These are phyloP conservation scores for Aeoliscus strigatus DNA, from an alignment of 2,797 vertebrate species.

Conservation along the genomic window DNA sequence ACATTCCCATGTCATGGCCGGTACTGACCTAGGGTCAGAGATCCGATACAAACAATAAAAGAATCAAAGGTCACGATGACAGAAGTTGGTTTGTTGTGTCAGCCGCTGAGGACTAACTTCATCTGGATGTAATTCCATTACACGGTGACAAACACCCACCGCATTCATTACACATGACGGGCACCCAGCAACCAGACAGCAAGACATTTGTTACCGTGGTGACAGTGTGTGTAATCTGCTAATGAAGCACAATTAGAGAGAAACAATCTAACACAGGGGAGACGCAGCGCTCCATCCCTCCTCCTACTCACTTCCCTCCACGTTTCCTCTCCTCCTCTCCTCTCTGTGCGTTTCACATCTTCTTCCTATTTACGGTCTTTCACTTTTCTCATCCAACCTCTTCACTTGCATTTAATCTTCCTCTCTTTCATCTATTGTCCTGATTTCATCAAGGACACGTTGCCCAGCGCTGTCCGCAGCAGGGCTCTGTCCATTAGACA, in stretches of 20 bases:
- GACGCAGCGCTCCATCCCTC: conserved; percentile 43
- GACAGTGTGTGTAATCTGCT: conserved; percentile 77
- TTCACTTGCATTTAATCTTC: conserved; percentile 55
- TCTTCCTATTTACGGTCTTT: conserved; percentile 5
- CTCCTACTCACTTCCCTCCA: conserved; percentile 38
- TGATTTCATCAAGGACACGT: conserved; percentile 61
- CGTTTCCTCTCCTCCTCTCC: conserved; percentile 14
- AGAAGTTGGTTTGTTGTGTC: conserved; percentile 50
- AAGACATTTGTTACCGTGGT: conserved; percentile 70
- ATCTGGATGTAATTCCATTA: conserved; percentile 76
- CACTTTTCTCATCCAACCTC: conserved; percentile 40
- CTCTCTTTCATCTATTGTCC: conserved; percentile 47
- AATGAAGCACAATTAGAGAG: conserved; percentile 72
- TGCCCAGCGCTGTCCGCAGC: conserved; percentile 47
- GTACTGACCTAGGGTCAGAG: conserved; percentile 11
- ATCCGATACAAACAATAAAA: neutral
- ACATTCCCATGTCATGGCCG: conserved; percentile 15
- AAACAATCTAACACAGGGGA: conserved; percentile 74
- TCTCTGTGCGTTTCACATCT: conserved; percentile 26
- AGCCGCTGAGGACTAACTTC: conserved; percentile 76
- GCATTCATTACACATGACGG: conserved; percentile 75
- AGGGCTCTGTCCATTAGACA: conserved; percentile 58
- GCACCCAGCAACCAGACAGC: conserved; percentile 62
- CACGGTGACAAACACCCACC: conserved; percentile 72
- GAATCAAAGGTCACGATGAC: conserved; percentile 9